A percentile compares a stretch with the other conserved stretches of the same genome.
Conservation (phyloP, 2,888 invertebrate genomes). For the Campoplex capitator region DNA sequence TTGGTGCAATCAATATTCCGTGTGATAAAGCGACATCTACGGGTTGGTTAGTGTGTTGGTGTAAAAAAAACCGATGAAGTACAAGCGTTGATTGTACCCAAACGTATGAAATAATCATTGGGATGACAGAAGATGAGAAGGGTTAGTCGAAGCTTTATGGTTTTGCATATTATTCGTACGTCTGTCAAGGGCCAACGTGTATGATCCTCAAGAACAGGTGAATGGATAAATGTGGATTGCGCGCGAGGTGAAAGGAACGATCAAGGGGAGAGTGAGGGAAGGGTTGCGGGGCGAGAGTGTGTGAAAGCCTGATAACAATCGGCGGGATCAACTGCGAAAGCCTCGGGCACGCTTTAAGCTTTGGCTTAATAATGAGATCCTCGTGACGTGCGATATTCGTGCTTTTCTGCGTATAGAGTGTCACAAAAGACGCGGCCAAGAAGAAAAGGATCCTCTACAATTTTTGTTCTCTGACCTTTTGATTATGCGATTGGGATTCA, state of each 20-base stretch:
- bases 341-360: conserved; percentile 42
- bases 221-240: neutral
- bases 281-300: conserved; percentile 13
- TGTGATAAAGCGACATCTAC: neutral
- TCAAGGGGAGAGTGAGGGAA: neutral
- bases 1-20: conserved; percentile 12
- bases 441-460: neutral
- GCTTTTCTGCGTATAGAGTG: conserved; percentile 8
- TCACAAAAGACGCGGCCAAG: neutral
- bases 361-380: conserved; percentile 61
- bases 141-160: neutral
- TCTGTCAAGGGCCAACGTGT: conserved; percentile 15
- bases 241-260: conserved; percentile 11
- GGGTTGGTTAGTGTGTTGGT: neutral
- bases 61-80: conserved; percentile 14
- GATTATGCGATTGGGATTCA: neutral
- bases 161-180: conserved; percentile 16
- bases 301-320: conserved; percentile 55
- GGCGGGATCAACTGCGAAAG: conserved; percentile 26
- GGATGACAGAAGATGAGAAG: conserved; percentile 34
- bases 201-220: conserved; percentile 13
- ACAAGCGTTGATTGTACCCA: conserved; percentile 46
- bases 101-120: conserved; percentile 48
- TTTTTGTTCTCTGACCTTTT: neutral
- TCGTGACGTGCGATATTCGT: conserved; percentile 55